phyloP scores from a whole-genome alignment of 2,888 invertebrate genomes.

The Laothoe populi region DNA sequence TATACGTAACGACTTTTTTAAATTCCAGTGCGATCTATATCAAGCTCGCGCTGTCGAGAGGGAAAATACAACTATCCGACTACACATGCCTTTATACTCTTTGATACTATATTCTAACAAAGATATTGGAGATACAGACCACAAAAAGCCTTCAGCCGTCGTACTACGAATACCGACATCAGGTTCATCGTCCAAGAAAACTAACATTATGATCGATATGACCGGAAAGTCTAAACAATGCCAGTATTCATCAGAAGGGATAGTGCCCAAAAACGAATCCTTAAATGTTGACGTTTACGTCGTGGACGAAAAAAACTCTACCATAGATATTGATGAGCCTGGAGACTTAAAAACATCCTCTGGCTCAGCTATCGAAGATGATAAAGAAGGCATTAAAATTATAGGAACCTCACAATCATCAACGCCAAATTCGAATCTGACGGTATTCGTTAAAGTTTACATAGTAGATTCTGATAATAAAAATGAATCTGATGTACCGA shows the following conservation, averaged over 20 bases:
- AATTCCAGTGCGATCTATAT: constrained; percentile 40
- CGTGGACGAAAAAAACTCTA: neutral
- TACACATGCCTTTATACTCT: constrained; percentile 14
- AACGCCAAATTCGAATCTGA: constrained; percentile 12
- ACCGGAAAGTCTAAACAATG: constrained; percentile 23
- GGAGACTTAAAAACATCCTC: constrained; percentile 5
- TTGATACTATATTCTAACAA: neutral
- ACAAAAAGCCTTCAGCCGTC: constrained; percentile 29
- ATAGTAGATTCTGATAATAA: neutral
- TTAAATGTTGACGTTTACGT: constrained; percentile 21
- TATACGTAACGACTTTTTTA: neutral
- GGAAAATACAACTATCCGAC: constrained; percentile 25
- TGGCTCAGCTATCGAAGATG: constrained; percentile 3
- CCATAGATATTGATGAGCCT: neutral
- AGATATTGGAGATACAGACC: neutral
- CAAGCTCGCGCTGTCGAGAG: constrained; percentile 31
- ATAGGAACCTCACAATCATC: constrained; percentile 3
- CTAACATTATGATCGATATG: constrained; percentile 44
- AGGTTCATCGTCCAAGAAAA: neutral
- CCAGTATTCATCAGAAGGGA: neutral
- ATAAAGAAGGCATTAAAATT: constrained; percentile 4
- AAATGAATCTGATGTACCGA: neutral
- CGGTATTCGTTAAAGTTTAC: constrained; percentile 8
- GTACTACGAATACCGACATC: constrained; percentile 40
- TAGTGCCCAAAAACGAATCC: neutral